These are phyloP conservation scores for Thalassophryne amazonica DNA, from an alignment of 2,797 vertebrate species.

Conservation along the genomic window DNA sequence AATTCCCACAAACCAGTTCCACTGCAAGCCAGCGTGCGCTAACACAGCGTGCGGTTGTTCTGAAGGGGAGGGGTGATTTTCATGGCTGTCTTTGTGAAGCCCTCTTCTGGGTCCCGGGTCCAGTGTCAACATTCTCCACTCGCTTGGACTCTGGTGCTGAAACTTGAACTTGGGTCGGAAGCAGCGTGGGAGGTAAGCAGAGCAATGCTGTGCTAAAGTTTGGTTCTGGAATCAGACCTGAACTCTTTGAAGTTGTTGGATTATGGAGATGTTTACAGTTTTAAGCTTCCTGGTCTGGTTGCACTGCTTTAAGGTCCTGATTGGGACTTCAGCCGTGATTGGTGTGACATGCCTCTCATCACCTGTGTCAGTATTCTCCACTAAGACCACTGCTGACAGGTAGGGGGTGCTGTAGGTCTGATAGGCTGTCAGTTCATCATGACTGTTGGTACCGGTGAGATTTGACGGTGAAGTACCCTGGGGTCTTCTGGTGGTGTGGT, in stretches of 20 bases:
- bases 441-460: no score
- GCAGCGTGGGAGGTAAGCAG: neutral
- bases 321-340: neutral
- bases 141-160: constrained; percentile 3
- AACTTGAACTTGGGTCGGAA: constrained; percentile 1
- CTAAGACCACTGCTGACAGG: constrained; percentile 30
- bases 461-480: no score
- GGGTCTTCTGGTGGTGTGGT: no score
- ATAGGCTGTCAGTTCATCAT: neutral
- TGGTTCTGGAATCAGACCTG: neutral
- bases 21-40: neutral
- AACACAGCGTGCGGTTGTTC: no score
- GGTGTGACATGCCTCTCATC: constrained; percentile 18
- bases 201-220: neutral
- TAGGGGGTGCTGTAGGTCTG: constrained; percentile 17
- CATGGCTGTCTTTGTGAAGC: constrained; percentile 3
- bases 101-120: constrained; percentile 7
- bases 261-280: neutral
- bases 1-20: constrained; percentile 56
- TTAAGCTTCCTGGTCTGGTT: neutral
- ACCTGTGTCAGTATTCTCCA: constrained; percentile 16
- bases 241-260: neutral
- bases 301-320: neutral
- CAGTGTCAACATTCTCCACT: constrained; percentile 13
- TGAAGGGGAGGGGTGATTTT: constrained; percentile 32